Conservation (phyloP, 2,113 vertebrate species). For the Chionodraco myersi region DNA sequence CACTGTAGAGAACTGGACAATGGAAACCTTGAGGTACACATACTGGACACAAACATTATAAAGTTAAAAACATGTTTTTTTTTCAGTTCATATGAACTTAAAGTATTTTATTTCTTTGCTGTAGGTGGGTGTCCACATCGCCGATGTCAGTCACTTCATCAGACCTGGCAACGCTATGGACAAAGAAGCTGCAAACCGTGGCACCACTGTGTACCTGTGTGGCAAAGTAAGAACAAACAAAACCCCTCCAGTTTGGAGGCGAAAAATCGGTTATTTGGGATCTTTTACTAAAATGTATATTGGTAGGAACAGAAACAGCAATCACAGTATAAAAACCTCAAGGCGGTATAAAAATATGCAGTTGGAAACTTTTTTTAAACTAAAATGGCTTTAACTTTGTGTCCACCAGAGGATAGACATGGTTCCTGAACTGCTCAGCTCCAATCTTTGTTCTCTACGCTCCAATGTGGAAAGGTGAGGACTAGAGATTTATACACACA, state of each 20-base stretch:
- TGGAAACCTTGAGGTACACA: constrained; percentile 91
- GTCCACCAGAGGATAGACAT: constrained; percentile 94
- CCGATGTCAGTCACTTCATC: constrained; percentile 98
- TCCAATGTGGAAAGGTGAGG: constrained; percentile 93
- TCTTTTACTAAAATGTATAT: too few species aligned
- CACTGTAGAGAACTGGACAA: constrained; percentile 90
- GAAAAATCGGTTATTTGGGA: too few species aligned
- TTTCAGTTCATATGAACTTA: not conserved
- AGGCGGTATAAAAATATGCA: too few species aligned
- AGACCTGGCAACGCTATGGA: constrained; percentile 95
- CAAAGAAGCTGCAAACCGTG: constrained; percentile 93
- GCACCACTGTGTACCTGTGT: constrained; percentile 97
- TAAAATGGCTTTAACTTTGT: not conserved
- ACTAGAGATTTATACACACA: not conserved
- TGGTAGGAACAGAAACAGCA: too few species aligned
- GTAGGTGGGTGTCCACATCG: constrained; percentile 97
- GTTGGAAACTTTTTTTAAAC: not conserved
- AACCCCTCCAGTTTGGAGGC: too few species aligned
- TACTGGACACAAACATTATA: not conserved
- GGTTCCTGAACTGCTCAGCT: constrained; percentile 98
- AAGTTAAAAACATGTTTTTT: not conserved
- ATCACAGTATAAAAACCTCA: too few species aligned
- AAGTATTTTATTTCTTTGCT: not conserved
- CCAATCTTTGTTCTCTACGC: constrained; percentile 95
- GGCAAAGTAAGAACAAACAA: constrained; percentile 74